Percentiles rank a stretch among this genome's conserved stretches.
Conservation (phyloP, 2,888 invertebrate species). For the Campopleginae sp. region DNA sequence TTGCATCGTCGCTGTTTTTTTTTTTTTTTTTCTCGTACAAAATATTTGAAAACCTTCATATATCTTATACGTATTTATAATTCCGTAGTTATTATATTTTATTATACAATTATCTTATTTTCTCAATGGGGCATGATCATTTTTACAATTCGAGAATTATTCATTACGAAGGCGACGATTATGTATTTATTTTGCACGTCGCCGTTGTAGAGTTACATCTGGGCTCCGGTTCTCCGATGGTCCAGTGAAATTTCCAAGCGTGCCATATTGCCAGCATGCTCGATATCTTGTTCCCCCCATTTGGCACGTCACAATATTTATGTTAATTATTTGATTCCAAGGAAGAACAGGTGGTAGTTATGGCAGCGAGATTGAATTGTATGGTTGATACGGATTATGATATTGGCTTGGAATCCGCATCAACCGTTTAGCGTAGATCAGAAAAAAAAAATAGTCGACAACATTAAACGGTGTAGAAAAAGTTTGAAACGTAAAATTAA, state of each 20-base stretch:
- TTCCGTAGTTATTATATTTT: not conserved
- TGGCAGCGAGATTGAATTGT: too few relatives aligned
- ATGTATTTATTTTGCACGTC: not conserved
- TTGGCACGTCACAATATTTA: conserved; percentile 64
- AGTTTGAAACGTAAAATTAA: not conserved
- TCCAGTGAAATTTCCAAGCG: not conserved
- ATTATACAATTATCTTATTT: not conserved
- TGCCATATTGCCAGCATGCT: conserved; percentile 1
- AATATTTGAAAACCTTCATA: not conserved
- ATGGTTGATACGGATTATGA: not conserved
- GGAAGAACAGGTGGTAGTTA: not conserved
- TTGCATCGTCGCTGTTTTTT: conserved; percentile 38
- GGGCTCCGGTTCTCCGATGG: not conserved
- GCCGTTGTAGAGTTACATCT: not conserved
- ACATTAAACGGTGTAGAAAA: not conserved
- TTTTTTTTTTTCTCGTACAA: conserved; percentile 16
- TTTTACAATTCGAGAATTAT: not conserved
- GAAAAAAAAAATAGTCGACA: not conserved
- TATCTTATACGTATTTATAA: not conserved
- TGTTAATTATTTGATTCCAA: not conserved
- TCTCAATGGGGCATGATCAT: not conserved
- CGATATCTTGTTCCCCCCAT: not conserved
- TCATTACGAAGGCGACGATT: not conserved
- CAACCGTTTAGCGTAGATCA: not conserved
- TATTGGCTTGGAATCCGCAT: not conserved